Evolutionary conservation across 2,888 invertebrate species (phyloP).

Genomic region (Napeogenes sylphis): DNA sequence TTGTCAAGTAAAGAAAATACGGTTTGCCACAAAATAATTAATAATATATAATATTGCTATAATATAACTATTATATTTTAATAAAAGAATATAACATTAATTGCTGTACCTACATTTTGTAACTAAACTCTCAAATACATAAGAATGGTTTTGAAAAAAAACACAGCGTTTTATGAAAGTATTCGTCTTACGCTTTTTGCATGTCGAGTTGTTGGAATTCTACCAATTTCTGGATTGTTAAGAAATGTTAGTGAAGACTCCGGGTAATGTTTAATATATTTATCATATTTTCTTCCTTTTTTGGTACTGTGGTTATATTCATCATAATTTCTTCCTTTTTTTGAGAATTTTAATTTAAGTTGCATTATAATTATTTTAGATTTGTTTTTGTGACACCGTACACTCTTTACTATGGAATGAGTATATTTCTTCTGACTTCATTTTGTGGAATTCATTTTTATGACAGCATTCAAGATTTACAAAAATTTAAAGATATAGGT

Average conservation of each 20-base stretch:
- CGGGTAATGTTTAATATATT: constrained; percentile 18
- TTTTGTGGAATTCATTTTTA: neutral
- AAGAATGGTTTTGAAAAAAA: constrained; percentile 13
- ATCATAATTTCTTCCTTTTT: neutral
- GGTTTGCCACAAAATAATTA: too few relatives aligned
- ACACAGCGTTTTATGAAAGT: constrained; percentile 25
- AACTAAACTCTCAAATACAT: too few relatives aligned
- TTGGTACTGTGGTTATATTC: too few relatives aligned
- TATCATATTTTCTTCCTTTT: neutral
- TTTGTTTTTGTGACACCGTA: constrained; percentile 15
- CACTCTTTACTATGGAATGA: constrained; percentile 16
- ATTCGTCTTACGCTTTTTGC: constrained; percentile 18
- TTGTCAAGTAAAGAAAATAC: too few relatives aligned
- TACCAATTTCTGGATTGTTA: constrained; percentile 28
- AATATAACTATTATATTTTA: too few relatives aligned
- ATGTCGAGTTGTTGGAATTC: constrained; percentile 20
- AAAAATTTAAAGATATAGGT: constrained; percentile 13
- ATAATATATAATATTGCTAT: too few relatives aligned
- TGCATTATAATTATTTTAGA: constrained; percentile 16
- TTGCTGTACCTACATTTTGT: too few relatives aligned
- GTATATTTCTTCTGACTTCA: neutral
- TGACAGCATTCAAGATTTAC: neutral
- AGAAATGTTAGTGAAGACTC: constrained; percentile 16
- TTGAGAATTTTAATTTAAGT: neutral
- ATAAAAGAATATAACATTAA: too few relatives aligned